Base-by-base conservation (phyloP, 2,888 invertebrate genomes). In the Sycophila texana region DNA sequence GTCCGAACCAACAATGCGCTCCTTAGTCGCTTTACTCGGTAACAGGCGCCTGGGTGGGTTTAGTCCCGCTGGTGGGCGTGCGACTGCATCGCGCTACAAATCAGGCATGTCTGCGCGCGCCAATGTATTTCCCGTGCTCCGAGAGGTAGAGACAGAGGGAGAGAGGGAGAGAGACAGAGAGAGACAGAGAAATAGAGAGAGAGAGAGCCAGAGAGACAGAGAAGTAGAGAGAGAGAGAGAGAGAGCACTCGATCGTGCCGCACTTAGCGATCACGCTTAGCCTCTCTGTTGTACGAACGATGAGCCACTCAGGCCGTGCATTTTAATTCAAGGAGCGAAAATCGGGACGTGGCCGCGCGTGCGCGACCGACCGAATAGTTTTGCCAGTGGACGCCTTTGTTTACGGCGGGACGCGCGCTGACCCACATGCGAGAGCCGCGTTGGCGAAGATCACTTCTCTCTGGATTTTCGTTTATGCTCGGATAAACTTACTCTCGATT, bases 111-210 rank as follows among this genome's bases (percentile, higher is more conserved):
- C 47, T 58, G 18, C 39, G 13, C 30, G 20, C 68, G 22, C 47
- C 5, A 71, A 73, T 65, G 74, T 66, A 49, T 66, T 74, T 74
- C 66, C 49, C 74, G 22, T 49, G 74, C 66, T 58, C 22, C 55
- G n/a, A 26, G 22, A n/a, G 20, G 13, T 0, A 0, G 26, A 26
- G 26, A 26, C 26, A 26, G 26, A 26, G 26, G 26, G 2, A 39
- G 10, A 39, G 10, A 7, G 39, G 10, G 39, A 3, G 30, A 1
- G 30, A 30, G 4, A 4, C 0, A 30, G 30, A 30, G 30, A 30
- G 30, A 4, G 30, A 30, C 5, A 30, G 30, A 30, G 30, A 30
- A 7, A 30, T 4, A 30, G 2, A 30, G 2, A 30, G 30, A 30
- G 30, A 30, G 30, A 30, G 30, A 2, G 30, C 4, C 0, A 30